Conservation (phyloP, 2,888 invertebrate genomes). For the Arctia plantaginis region DNA sequence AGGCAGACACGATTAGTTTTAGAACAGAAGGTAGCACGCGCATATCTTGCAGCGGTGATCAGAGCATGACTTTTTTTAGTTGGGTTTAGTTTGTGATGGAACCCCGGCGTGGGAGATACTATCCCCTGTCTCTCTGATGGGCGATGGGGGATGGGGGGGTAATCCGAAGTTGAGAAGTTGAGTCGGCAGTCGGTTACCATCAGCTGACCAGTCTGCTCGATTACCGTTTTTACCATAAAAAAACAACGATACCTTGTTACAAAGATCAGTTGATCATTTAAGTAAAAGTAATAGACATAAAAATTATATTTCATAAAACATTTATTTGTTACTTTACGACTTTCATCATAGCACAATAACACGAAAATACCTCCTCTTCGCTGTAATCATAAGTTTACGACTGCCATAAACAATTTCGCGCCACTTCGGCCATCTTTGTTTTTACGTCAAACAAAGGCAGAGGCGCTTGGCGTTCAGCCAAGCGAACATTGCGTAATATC, state of each 20-base stretch:
- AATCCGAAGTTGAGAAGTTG: too few species aligned
- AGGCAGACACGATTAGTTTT: neutral
- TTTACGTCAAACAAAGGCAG: constrained; percentile 37
- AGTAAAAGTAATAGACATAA: neutral
- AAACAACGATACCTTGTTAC: neutral
- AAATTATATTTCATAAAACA: neutral
- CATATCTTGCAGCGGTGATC: too few species aligned
- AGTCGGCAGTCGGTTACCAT: too few species aligned
- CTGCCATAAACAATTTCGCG: constrained; percentile 43
- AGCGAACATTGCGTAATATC: constrained; percentile 34
- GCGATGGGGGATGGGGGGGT: too few species aligned
- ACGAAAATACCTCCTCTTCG: constrained; percentile 37
- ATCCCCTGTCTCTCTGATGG: too few species aligned
- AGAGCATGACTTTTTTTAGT: too few species aligned
- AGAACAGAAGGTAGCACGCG: neutral
- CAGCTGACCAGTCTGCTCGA: neutral
- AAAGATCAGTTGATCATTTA: neutral
- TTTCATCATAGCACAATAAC: constrained; percentile 30
- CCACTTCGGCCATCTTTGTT: constrained; percentile 49
- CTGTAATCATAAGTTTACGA: constrained; percentile 41
- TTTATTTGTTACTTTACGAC: constrained; percentile 21
- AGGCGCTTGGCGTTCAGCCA: constrained; percentile 41
- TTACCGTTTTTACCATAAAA: neutral
- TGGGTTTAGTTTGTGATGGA: too few species aligned
- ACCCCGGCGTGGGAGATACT: too few species aligned